A percentile compares a stretch with the other conserved stretches of the same genome.
These are phyloP conservation scores for Stegostoma tigrinum DNA, from an alignment of 2,113 vertebrate species.

Conservation along the genomic window DNA sequence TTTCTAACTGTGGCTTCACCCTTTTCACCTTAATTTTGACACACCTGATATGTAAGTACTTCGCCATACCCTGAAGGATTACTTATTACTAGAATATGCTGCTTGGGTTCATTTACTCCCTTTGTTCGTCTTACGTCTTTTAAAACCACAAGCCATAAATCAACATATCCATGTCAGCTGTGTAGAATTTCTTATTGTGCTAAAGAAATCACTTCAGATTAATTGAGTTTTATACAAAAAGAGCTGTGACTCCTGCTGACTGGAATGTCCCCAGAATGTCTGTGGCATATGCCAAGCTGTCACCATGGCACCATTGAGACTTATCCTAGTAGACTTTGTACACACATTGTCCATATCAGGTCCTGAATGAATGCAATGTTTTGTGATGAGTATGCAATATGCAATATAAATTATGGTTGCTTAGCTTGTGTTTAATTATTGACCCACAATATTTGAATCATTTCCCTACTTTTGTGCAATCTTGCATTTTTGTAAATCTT, in stretches of 20 bases:
- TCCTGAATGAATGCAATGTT: conserved; percentile 8
- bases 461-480: background rate
- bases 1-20: background rate
- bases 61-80: conserved; percentile 3
- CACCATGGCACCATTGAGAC: conserved; percentile 20
- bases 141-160: conserved; percentile 27
- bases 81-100: conserved; percentile 9
- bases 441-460: background rate
- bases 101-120: conserved; percentile 31
- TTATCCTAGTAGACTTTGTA: background rate
- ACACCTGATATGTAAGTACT: conserved; percentile 6
- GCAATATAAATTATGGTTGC: conserved; percentile 19
- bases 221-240: conserved; percentile 18
- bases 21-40: conserved; percentile 27
- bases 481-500: background rate
- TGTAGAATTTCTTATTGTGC: conserved; percentile 24
- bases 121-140: conserved; percentile 22
- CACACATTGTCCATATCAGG: conserved; percentile 14
- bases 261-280: conserved; percentile 33
- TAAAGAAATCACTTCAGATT: conserved; percentile 25
- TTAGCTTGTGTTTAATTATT: background rate
- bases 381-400: conserved; percentile 6
- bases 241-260: conserved; percentile 28
- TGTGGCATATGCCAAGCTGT: conserved; percentile 14
- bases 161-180: conserved; percentile 30